phyloP scores from a whole-genome alignment of 2,797 vertebrate genomes.

The Trachops cirrhosus region DNA sequence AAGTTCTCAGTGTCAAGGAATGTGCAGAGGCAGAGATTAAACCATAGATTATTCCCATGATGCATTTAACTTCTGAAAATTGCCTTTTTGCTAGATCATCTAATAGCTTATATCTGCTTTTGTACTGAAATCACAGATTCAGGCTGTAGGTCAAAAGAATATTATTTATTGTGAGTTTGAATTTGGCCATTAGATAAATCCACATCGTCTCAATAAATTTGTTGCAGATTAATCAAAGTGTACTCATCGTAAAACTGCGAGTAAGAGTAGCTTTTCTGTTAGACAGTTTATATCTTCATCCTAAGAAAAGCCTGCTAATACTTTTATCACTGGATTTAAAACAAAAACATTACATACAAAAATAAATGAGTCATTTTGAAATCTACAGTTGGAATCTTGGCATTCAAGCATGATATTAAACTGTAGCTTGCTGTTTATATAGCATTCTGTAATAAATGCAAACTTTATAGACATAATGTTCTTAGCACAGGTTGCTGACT shows the following conservation, averaged over 20 bases:
- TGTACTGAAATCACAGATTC: not conserved
- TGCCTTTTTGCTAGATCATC: not conserved
- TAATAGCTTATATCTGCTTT: not conserved
- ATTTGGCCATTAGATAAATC: not conserved
- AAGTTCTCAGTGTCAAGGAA: not conserved
- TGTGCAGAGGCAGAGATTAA: not conserved
- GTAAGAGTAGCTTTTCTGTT: not conserved
- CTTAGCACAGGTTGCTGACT: not conserved
- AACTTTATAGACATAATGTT: not conserved
- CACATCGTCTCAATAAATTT: not conserved
- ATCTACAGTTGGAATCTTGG: not conserved
- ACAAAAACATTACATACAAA: not conserved
- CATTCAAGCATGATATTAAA: not conserved
- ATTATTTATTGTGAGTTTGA: not conserved
- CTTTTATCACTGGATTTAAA: not conserved
- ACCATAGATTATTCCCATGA: not conserved
- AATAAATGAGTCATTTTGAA: conserved; percentile 8
- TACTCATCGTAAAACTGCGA: not conserved
- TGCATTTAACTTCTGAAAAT: not conserved
- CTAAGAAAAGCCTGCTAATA: not conserved
- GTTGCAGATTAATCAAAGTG: not conserved
- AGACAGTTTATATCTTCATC: not conserved
- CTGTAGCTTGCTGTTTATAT: not conserved
- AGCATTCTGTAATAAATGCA: not conserved
- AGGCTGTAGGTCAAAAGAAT: not conserved